These are phyloP conservation scores for Lissonota sp. DNA, from an alignment of 2,888 invertebrate genomes.

Conservation along the genomic window DNA sequence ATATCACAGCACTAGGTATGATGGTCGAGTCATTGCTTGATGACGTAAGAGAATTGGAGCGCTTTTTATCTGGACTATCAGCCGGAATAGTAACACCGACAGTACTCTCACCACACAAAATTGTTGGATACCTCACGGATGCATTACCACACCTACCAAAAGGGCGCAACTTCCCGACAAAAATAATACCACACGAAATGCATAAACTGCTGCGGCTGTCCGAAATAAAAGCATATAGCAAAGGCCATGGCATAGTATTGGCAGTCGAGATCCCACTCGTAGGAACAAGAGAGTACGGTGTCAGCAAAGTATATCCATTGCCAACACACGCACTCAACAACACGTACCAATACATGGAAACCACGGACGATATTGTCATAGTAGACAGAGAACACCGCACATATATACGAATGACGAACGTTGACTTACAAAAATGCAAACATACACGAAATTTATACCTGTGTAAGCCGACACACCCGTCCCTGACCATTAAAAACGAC, in stretches of 20 bases:
- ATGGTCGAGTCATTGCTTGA: constrained; percentile 13
- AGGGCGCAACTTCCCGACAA: background rate
- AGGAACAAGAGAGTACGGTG: background rate
- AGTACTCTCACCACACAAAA: background rate
- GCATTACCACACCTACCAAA: background rate
- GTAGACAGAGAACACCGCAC: constrained; percentile 3
- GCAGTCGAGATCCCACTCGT: constrained; percentile 12
- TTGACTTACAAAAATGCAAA: constrained; percentile 15
- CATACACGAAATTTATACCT: background rate
- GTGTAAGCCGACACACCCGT: constrained; percentile 1
- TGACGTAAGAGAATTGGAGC: constrained; percentile 9
- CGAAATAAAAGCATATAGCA: constrained; percentile 1
- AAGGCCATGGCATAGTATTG: background rate
- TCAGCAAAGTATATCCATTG: constrained; percentile 21
- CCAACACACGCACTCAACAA: background rate
- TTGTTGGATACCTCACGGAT: background rate
- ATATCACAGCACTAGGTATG: constrained; percentile 2
- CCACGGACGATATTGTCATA: constrained; percentile 1
- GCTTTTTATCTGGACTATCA: background rate
- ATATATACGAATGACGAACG: background rate
- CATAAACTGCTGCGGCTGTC: background rate
- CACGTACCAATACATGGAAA: constrained; percentile 2
- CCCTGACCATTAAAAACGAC: background rate
- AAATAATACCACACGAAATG: background rate
- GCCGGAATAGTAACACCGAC: background rate